Percentiles rank a stretch among this genome's conserved stretches.
phyloP scores from a whole-genome alignment of 2,113 vertebrate genomes.

The Salvelinus alpinus region DNA sequence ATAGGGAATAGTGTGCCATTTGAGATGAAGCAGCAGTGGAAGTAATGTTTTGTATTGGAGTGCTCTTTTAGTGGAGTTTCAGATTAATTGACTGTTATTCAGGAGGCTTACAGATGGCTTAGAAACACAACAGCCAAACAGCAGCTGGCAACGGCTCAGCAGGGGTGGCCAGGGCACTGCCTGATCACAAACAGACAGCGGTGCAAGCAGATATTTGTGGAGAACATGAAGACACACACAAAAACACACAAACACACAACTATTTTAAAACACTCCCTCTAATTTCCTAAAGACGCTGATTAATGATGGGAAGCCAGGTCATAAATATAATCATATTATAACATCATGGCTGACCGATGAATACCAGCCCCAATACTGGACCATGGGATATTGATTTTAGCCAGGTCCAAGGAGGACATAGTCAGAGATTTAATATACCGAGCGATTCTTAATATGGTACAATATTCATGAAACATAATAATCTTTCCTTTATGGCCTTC shows the following conservation, averaged over 20 bases:
- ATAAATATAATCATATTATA: neutral
- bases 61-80: too few relatives aligned
- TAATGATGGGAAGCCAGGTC: neutral
- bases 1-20: slow-evolving; percentile 29
- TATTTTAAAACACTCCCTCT: neutral
- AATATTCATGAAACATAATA: slow-evolving; percentile 38
- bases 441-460: slow-evolving; percentile 37
- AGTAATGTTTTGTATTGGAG: too few relatives aligned
- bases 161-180: too few relatives aligned
- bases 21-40: neutral
- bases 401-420: slow-evolving; percentile 28
- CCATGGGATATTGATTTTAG: slow-evolving; percentile 63
- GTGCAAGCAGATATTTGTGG: too few relatives aligned
- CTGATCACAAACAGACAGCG: too few relatives aligned
- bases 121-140: too few relatives aligned
- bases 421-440: slow-evolving; percentile 40
- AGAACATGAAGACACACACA: slow-evolving; percentile 19
- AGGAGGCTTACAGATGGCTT: too few relatives aligned
- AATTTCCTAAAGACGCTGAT: neutral
- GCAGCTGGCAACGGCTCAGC: too few relatives aligned
- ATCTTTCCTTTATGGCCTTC: slow-evolving; percentile 26
- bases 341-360: slow-evolving; percentile 17
- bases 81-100: too few relatives aligned
- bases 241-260: slow-evolving; percentile 17
- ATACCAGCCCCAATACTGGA: slow-evolving; percentile 49